Percentiles rank a stretch among this genome's conserved stretches.
Conservation (phyloP, 2,113 vertebrate species). For the Orcinus orca region DNA sequence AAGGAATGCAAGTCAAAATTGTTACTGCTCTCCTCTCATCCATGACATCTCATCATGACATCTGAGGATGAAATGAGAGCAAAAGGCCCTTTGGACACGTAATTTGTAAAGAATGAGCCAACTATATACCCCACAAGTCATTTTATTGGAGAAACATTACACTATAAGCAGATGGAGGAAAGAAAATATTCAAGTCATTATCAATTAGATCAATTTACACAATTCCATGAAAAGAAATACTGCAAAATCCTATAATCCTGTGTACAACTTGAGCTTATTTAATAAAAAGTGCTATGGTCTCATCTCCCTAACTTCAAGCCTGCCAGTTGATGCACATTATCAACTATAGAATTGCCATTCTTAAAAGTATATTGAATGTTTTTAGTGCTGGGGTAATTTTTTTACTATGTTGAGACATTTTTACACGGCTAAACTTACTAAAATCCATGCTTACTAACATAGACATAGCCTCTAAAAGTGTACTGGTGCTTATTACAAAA, state of each 20-base stretch:
- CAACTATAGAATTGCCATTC: not conserved
- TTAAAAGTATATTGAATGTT: not conserved
- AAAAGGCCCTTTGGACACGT: not conserved
- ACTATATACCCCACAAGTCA: accelerated
- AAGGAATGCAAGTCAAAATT: not conserved
- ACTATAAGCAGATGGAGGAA: not conserved
- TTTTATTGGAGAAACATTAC: not conserved
- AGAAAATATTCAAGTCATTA: not conserved
- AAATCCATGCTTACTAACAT: not conserved
- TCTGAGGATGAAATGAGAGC: not conserved
- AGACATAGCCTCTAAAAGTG: not conserved
- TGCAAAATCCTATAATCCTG: not conserved
- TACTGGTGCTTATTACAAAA: not conserved
- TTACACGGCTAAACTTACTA: not conserved
- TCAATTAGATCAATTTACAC: not conserved
- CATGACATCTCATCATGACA: not conserved
- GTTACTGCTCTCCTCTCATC: not conserved
- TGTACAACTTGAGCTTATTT: not conserved
- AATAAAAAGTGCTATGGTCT: not conserved
- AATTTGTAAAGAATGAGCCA: not conserved
- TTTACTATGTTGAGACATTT: not conserved
- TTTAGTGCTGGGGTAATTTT: not conserved
- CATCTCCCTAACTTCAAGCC: not conserved
- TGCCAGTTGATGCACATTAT: too few relatives aligned
- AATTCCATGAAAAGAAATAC: not conserved